These are phyloP conservation scores for Plebejus melissa DNA, from an alignment of 2,888 invertebrate species.

Conservation along the genomic window DNA sequence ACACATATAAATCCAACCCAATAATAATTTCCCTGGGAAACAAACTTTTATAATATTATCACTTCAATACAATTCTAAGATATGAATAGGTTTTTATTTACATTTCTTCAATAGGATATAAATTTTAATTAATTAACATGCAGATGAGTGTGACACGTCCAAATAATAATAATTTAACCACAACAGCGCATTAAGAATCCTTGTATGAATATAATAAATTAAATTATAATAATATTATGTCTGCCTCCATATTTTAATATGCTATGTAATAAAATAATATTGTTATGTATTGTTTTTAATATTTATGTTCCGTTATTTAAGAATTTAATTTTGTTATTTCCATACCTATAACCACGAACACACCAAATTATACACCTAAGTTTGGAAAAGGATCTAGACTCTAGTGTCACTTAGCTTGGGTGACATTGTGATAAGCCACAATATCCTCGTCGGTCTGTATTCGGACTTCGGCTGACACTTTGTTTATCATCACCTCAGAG, in stretches of 20 bases:
- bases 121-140: slow-evolving; percentile 32
- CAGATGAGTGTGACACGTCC: neutral
- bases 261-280: neutral
- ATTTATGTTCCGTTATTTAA: no score
- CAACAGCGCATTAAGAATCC: slow-evolving; percentile 1
- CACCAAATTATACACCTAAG: no score
- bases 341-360: no score
- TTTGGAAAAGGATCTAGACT: no score
- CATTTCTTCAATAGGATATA: slow-evolving; percentile 41
- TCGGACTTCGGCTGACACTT: no score
- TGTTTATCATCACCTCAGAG: no score
- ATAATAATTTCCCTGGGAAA: slow-evolving; percentile 73
- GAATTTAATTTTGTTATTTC: no score
- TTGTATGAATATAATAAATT: neutral
- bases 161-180: neutral
- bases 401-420: no score
- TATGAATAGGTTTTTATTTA: slow-evolving; percentile 74
- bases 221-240: neutral
- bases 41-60: slow-evolving; percentile 57
- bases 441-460: no score
- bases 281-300: no score
- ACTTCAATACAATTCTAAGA: slow-evolving; percentile 72
- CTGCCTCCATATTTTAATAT: neutral
- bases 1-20: no score
- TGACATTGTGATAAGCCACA: no score